Conservation (phyloP, 1,140 invertebrate species). For the Anastrepha obliqua region DNA sequence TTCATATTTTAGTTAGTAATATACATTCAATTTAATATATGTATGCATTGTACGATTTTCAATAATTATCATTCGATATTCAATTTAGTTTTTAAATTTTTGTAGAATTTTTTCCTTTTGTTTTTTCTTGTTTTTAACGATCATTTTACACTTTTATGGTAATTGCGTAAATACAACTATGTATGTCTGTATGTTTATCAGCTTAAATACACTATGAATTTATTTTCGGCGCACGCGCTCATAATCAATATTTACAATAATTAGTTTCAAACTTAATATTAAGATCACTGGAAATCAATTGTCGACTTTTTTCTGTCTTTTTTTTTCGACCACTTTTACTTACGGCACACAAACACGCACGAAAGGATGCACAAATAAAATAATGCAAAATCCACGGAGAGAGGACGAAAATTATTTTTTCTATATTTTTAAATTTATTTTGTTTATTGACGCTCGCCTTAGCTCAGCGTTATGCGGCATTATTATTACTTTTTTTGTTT, state of each 20-base stretch:
- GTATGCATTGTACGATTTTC: neutral
- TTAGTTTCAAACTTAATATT: constrained; percentile 36
- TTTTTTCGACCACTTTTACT: constrained; percentile 16
- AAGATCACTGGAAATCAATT: constrained; percentile 39
- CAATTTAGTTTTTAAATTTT: neutral
- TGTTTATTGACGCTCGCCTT: neutral
- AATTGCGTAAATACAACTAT: neutral
- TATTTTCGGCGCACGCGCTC: neutral
- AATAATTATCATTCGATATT: neutral
- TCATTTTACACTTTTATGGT: neutral
- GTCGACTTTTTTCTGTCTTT: constrained; percentile 8
- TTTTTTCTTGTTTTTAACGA: neutral
- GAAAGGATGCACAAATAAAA: neutral
- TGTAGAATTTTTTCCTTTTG: neutral
- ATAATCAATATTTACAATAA: constrained; percentile 22
- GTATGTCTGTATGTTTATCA: neutral
- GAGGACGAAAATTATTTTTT: neutral
- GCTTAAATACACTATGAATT: neutral
- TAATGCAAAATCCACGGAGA: neutral
- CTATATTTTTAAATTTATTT: neutral
- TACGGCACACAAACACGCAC: constrained; percentile 25
- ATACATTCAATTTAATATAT: neutral
- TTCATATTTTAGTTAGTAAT: neutral
- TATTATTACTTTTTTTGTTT: neutral
- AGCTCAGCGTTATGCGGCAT: neutral